Conservation (phyloP, 2,797 vertebrate species). For the Clarias pachynema region DNA sequence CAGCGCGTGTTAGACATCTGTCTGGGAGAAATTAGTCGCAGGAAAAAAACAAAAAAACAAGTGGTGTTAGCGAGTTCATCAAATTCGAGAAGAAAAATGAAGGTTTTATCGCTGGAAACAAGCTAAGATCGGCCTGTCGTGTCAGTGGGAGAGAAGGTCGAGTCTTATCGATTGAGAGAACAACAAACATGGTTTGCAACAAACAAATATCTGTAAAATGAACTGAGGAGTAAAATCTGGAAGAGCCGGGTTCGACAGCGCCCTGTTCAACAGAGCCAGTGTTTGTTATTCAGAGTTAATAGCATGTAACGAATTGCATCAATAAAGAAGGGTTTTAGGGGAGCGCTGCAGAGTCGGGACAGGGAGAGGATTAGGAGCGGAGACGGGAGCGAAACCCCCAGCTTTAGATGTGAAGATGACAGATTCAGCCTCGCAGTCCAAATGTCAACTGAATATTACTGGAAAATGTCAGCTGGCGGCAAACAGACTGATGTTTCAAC, state of each 20-base stretch:
- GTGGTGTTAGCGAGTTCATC: slow-evolving; percentile 14
- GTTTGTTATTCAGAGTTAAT: neutral
- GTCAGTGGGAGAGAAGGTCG: neutral
- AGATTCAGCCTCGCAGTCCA: slow-evolving; percentile 28
- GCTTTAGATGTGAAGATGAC: slow-evolving; percentile 39
- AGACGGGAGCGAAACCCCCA: slow-evolving; percentile 34
- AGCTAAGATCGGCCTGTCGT: neutral
- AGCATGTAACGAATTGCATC: neutral
- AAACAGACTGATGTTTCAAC: slow-evolving; percentile 35
- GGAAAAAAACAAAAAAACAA: neutral
- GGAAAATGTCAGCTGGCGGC: slow-evolving; percentile 37
- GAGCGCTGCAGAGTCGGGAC: neutral
- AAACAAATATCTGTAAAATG: neutral
- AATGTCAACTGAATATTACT: slow-evolving; percentile 51
- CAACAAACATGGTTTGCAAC: neutral
- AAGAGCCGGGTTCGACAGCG: no score
- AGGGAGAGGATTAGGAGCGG: slow-evolving; percentile 50
- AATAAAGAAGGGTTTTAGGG: neutral
- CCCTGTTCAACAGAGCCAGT: no score
- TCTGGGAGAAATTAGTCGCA: slow-evolving; percentile 35
- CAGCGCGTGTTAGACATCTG: neutral
- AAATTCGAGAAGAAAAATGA: slow-evolving; percentile 28
- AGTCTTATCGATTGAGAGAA: neutral
- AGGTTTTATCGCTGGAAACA: neutral
- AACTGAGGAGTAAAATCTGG: neutral